Evolutionary conservation across 2,113 vertebrate genomes (phyloP).

Genomic region (Malurus melanocephalus): DNA sequence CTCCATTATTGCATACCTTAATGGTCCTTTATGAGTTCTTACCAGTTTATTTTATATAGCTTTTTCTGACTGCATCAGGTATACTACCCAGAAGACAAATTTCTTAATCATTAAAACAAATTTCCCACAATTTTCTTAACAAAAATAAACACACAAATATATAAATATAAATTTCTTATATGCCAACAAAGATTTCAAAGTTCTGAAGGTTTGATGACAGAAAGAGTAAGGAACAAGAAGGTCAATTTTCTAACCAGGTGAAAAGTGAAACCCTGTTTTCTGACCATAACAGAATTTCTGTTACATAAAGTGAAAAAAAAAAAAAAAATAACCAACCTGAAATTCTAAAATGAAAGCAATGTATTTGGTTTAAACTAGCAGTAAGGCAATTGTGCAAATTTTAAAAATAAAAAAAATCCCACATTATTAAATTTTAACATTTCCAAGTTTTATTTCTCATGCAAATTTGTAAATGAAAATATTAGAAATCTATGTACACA

Average conservation of each 20-base stretch:
- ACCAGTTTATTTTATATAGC: not conserved
- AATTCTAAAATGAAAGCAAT: no score
- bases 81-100: not conserved
- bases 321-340: no score
- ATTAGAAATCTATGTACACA: rapidly evolving
- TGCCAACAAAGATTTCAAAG: not conserved
- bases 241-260: not conserved
- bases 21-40: not conserved
- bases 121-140: not conserved
- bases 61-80: not conserved
- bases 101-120: not conserved
- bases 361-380: no score
- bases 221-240: not conserved
- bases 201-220: not conserved
- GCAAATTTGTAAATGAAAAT: not conserved
- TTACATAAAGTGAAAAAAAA: not conserved
- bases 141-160: not conserved
- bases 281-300: not conserved
- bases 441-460: not conserved
- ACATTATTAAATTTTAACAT: not conserved
- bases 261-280: not conserved
- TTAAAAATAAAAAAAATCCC: no score
- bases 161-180: not conserved
- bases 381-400: no score
- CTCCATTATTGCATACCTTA: not conserved